Percentiles rank a stretch among this genome's conserved stretches.
Evolutionary conservation across 2,797 vertebrate genomes (phyloP).

Genomic region (Danio choprae): DNA sequence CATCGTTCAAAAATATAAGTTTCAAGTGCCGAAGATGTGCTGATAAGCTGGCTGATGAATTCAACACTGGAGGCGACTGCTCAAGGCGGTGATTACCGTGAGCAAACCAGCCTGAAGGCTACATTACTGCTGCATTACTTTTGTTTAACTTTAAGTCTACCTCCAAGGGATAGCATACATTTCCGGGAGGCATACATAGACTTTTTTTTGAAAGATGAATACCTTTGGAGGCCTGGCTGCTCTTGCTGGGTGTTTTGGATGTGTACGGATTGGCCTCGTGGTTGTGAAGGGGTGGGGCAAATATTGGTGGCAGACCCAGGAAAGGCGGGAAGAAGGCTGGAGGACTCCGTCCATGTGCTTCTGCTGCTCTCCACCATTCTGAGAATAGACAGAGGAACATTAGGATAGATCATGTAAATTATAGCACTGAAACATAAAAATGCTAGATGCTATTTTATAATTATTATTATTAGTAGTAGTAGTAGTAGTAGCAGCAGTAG

Average conservation of each 20-base stretch:
- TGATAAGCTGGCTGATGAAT: slow-evolving; percentile 1
- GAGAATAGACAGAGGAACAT: slow-evolving; percentile 57
- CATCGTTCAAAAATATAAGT: neutral
- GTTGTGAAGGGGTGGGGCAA: slow-evolving; percentile 89
- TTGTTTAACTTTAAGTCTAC: slow-evolving; percentile 20
- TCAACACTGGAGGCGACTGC: slow-evolving; percentile 31
- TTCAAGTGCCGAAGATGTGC: neutral
- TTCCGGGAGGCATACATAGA: slow-evolving; percentile 7
- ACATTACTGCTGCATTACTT: slow-evolving; percentile 34
- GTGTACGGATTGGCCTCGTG: slow-evolving; percentile 88
- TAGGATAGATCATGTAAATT: neutral
- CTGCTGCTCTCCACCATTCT: slow-evolving; percentile 96
- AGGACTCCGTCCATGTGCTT: slow-evolving; percentile 85
- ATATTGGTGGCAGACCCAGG: slow-evolving; percentile 91
- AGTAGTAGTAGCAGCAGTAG: no score
- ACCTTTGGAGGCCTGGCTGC: slow-evolving; percentile 90
- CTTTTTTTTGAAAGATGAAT: slow-evolving; percentile 6
- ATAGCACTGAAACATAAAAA: neutral
- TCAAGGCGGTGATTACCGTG: slow-evolving; percentile 32
- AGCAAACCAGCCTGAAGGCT: slow-evolving; percentile 39
- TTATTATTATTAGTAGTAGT: no score
- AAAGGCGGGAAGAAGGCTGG: slow-evolving; percentile 92
- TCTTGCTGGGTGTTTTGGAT: slow-evolving; percentile 87
- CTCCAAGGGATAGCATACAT: slow-evolving; percentile 16
- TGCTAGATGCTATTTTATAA: neutral